Evolutionary conservation across 2,888 invertebrate genomes (phyloP).

Genomic region (Tenodera sinensis): DNA sequence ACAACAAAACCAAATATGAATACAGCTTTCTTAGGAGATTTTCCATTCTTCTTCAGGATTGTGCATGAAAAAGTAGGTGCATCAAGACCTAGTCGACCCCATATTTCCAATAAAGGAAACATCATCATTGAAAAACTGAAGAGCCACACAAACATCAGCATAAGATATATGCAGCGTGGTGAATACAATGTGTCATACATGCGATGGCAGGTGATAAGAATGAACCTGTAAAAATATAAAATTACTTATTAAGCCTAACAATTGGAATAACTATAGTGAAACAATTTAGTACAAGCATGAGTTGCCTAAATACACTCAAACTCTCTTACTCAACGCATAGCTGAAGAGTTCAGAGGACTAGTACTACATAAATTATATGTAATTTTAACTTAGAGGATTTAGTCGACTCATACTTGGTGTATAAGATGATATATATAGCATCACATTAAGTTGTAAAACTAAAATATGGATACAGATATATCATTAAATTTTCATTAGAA

Average conservation of each 20-base stretch:
- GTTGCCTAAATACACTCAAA: no score
- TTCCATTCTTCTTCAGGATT: constrained; percentile 71
- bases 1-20: constrained; percentile 79
- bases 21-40: constrained; percentile 78
- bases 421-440: no score
- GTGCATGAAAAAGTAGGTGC: constrained; percentile 83
- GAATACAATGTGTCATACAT: constrained; percentile 77
- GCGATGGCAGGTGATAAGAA: constrained; percentile 76
- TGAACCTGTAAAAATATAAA: constrained; percentile 61
- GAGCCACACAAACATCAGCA: constrained; percentile 76
- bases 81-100: constrained; percentile 82
- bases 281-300: no score
- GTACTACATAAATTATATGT: no score
- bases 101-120: constrained; percentile 74
- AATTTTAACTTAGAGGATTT: no score
- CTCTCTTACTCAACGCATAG: no score
- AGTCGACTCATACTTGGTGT: no score
- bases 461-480: no score
- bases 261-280: no score
- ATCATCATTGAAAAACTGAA: constrained; percentile 72
- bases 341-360: no score
- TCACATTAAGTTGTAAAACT: no score
- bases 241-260: neutral
- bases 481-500: no score
- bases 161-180: constrained; percentile 65